phyloP scores from a whole-genome alignment of 2,888 invertebrate species.

The Elmis aenea region DNA sequence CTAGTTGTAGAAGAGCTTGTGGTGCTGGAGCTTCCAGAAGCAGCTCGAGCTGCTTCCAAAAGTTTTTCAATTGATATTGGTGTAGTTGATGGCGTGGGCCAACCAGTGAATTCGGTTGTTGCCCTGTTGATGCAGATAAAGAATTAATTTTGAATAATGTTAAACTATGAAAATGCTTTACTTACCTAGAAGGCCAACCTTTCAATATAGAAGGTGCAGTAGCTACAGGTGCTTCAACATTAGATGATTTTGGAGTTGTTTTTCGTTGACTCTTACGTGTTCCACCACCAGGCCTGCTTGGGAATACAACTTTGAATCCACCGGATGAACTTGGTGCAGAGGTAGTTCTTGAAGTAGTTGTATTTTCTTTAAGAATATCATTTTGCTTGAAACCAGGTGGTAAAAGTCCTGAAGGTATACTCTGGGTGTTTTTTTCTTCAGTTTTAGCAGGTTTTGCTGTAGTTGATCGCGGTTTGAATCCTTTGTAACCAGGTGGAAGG shows the following conservation, averaged over 20 bases:
- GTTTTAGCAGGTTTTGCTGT: conserved; percentile 14
- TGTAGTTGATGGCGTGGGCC: conserved; percentile 85
- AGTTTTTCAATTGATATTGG: conserved; percentile 80
- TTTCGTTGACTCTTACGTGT: conserved; percentile 54
- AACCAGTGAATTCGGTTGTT: conserved; percentile 85
- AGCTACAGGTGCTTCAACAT: conserved; percentile 32
- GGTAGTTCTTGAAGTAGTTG: conserved; percentile 43
- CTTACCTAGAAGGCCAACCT: conserved; percentile 76
- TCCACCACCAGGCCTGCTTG: conserved; percentile 65
- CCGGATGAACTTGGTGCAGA: conserved; percentile 43
- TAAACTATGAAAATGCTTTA: conserved; percentile 4
- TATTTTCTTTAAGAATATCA: too few relatives aligned
- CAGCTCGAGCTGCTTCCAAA: conserved; percentile 61
- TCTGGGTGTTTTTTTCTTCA: conserved; percentile 15
- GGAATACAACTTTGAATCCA: conserved; percentile 70
- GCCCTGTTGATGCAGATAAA: conserved; percentile 50
- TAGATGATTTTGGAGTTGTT: conserved; percentile 53
- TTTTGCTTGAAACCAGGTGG: conserved; percentile 9
- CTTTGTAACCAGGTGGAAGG: conserved; percentile 64
- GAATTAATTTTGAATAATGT: not conserved
- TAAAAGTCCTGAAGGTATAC: conserved; percentile 9
- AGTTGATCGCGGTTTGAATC: conserved; percentile 13
- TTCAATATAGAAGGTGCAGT: conserved; percentile 69
- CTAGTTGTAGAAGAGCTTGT: conserved; percentile 43
- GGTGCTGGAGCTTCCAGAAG: conserved; percentile 53